Conservation (phyloP, 2,888 invertebrate genomes). For the Drosophila maculinotata region DNA sequence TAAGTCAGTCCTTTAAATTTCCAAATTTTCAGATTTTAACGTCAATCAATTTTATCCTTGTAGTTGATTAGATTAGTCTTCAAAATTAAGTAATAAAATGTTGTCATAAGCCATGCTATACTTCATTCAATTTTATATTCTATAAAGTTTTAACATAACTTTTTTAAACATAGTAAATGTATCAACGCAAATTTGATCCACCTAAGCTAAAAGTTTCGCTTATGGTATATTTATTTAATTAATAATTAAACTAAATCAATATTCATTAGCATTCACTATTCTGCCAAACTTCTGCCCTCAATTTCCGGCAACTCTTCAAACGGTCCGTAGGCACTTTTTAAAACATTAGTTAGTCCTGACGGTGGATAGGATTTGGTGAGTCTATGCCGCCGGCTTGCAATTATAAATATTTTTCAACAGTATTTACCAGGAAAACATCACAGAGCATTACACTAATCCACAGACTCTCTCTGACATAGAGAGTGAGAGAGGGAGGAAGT, state of each 20-base stretch:
- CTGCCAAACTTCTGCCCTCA: conserved; percentile 1
- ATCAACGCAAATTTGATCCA: neutral
- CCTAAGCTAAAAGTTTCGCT: neutral
- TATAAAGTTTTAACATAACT: no score
- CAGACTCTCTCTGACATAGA: conserved; percentile 13
- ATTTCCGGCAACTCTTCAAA: conserved; percentile 15
- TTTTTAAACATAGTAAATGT: no score
- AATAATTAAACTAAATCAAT: conserved; percentile 14
- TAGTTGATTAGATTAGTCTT: no score
- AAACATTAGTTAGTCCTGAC: conserved; percentile 13
- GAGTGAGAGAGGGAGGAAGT: neutral
- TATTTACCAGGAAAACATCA: conserved; percentile 60
- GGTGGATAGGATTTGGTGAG: conserved; percentile 31
- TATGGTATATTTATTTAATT: conserved; percentile 5
- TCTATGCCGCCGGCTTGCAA: conserved; percentile 42
- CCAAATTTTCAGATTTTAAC: no score
- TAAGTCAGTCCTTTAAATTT: no score
- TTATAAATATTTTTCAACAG: conserved; percentile 59
- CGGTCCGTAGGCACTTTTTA: neutral
- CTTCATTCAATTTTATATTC: no score
- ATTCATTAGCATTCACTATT: conserved; percentile 6
- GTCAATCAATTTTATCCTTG: no score
- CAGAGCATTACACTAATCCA: conserved; percentile 55
- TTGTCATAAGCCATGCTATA: no score
- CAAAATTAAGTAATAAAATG: no score